Conservation (phyloP, 2,113 vertebrate species). For the Sturnus vulgaris region DNA sequence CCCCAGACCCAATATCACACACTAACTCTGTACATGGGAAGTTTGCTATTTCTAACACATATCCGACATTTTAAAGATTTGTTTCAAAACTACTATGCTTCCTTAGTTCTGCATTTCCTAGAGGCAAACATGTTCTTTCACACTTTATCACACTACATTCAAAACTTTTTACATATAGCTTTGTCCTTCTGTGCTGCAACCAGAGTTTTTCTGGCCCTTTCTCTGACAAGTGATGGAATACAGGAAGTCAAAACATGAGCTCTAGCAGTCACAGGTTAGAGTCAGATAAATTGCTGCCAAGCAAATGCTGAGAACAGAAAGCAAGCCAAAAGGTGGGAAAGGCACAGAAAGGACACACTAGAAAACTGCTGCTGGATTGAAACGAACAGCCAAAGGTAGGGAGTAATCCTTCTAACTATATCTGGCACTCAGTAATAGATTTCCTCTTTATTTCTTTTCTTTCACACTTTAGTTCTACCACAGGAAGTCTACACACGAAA, state of each 20-base stretch:
- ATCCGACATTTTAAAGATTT: not conserved
- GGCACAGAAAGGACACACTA: not conserved
- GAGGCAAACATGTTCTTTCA: not conserved
- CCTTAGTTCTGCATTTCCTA: not conserved
- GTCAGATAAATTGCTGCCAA: not conserved
- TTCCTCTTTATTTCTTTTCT: not conserved
- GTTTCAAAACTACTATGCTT: not conserved
- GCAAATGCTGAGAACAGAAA: not conserved
- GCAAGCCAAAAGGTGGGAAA: not conserved
- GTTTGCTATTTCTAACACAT: not conserved
- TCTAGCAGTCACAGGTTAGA: not conserved
- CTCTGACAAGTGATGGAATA: not conserved
- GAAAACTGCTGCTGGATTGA: not conserved
- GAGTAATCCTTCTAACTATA: not conserved
- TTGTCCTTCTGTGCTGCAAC: not conserved
- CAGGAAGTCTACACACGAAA: not conserved
- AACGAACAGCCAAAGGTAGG: not conserved
- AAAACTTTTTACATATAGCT: not conserved
- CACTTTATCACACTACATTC: not conserved
- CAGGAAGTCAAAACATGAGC: not conserved
- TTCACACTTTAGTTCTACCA: not conserved
- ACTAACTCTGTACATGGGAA: not conserved
- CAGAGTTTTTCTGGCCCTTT: not conserved
- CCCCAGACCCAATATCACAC: accelerated
- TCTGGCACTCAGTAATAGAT: not conserved